phyloP scores from a whole-genome alignment of 1,140 invertebrate genomes.

The Euwallacea fornicatus region DNA sequence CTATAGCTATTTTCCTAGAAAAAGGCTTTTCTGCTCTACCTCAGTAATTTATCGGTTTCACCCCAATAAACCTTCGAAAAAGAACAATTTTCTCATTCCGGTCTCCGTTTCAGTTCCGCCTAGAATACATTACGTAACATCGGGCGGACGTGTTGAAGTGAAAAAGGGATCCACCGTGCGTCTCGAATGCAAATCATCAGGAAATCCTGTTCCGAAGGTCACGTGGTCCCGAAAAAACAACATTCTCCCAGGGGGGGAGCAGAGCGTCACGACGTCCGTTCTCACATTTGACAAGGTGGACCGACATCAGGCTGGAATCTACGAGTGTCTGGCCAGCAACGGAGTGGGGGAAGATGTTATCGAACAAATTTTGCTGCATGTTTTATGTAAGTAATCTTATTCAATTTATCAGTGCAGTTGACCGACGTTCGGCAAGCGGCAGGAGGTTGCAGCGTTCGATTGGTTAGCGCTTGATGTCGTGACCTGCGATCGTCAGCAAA shows the following conservation, averaged over 20 bases:
- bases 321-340: slow-evolving; percentile 66
- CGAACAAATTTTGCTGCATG: slow-evolving; percentile 61
- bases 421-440: no score
- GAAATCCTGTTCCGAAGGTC: slow-evolving; percentile 67
- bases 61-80: not conserved
- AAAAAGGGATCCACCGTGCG: slow-evolving; percentile 66
- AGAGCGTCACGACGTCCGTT: slow-evolving; percentile 56
- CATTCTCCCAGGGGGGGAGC: slow-evolving; percentile 60
- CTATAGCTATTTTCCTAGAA: no score
- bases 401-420: no score
- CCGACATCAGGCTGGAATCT: slow-evolving; percentile 64
- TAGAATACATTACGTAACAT: slow-evolving; percentile 61
- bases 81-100: slow-evolving; percentile 2
- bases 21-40: no score
- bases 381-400: slow-evolving; percentile 59
- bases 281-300: slow-evolving; percentile 58
- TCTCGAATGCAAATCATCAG: slow-evolving; percentile 65
- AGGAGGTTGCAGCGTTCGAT: no score
- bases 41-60: slow-evolving; percentile 1
- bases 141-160: slow-evolving; percentile 62
- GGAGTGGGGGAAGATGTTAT: slow-evolving; percentile 63
- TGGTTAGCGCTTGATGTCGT: no score
- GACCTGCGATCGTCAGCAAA: no score
- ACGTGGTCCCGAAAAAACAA: slow-evolving; percentile 69
- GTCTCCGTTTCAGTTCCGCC: slow-evolving; percentile 60